Evolutionary conservation across 2,888 invertebrate species (phyloP), one percentile per base, ranked within the genome.

Genomic region (Lasioglossum lativentre): DNA sequence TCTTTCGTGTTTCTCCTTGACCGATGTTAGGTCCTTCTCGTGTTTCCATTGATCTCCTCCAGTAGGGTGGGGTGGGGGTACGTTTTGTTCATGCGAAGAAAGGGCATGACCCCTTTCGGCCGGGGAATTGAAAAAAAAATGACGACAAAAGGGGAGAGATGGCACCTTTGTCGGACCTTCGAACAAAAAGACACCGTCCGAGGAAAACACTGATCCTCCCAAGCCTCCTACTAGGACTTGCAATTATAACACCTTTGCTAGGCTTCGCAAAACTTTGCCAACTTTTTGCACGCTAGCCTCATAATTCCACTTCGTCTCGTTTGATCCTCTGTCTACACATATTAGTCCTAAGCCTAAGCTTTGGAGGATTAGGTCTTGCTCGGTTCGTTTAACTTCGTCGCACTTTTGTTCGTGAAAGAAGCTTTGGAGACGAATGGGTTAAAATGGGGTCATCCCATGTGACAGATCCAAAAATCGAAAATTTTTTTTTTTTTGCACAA

Each of bases 191-290:
- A 59, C 38, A 75, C 76, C 66, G 56, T 47, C 42, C 75, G 70
- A 80, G 66, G 34, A 78, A 83, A 76, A 77, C 71, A 77, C 76
- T 89, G 81, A 89, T 82, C 88, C 83, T 79, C 74, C 52, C 66
- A 63, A 80, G 74, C 76, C 52, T 38, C 30, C 1, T 70, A 66
- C 56, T 59, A 47, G 59, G 71, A 56, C 82, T 80, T 42, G 76
- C 80, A 82, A 87, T 89, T 88, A 86, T 71, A 73, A 81, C 78
- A 72, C 84, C 78, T 78, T 52, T 47, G 56, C 16, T 5, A 6
- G 30, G 30, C 63, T 19, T 63, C 63, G 16, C 30, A 30, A 30
- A 63, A 63, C 63, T 63, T 30, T 16, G 16, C 6, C 16, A 30
- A 30, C 30, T 63, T 63, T 63, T 30, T 63, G 63, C 63, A 30